Evolutionary conservation across 2,888 invertebrate genomes (phyloP), one percentile per base, ranked within the genome.

Genomic region (Leptarthrus brevirostris): DNA sequence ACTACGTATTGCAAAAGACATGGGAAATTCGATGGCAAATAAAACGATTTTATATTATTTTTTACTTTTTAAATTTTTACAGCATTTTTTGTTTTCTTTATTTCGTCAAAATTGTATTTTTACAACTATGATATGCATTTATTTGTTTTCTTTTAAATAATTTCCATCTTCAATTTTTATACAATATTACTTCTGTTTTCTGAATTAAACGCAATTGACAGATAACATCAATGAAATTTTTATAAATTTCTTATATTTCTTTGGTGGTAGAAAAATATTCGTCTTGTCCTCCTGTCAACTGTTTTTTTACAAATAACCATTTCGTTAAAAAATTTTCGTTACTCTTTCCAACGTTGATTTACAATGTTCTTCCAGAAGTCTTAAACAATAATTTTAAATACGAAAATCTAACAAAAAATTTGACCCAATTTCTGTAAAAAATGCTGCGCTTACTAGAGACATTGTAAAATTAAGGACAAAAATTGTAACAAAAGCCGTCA

Each of bases 111-210:
- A 91, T 90, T 89, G 89, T 89, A 89, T 90, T 90, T 80, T 92
- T 93, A 93, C 92, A 93, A 91, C 93, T 93, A 93, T 93, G 93
- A 93, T 93, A 93, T 93, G 93, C 93, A 93, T 92, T 91, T 80
- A 81, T 83, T 83, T 80, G 80, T 81, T 76, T 75, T 76, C 34
- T 61, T 74, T 73, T 66, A 53, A 58, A 56, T 77, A 75, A 47
- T 77, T 78, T 77, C 74, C 77, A 54, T 70, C 44, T 53, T 61
- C 34, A 61, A 69, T 69, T 69, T 58, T 73, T 64, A 47, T n/a
- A 66, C 34, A 73, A 73, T 52, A 52, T 30, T 52, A 47, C 20
- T 47, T 69, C 30, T 69, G 52, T 52, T 52, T 22, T 34, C 40
- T 69, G 49, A 69, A 52, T 52, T 2, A 22, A 52, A 69, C 52